Conservation (phyloP, 2,113 vertebrate species). For the Otus sunia region DNA sequence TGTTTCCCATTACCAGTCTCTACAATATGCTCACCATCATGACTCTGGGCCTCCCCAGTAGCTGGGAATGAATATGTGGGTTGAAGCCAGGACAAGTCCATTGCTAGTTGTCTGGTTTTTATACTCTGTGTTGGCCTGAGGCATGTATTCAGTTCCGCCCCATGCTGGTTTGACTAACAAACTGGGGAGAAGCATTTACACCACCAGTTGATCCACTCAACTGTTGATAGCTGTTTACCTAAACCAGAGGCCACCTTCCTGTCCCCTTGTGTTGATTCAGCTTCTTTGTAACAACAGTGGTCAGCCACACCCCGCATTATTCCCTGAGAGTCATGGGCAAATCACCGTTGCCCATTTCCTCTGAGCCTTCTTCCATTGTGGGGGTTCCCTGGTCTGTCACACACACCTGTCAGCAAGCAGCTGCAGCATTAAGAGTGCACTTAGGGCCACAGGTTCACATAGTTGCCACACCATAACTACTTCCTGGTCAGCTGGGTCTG, state of each 20-base stretch:
- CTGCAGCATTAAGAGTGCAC: background rate
- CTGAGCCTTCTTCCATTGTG: background rate
- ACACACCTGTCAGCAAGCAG: background rate
- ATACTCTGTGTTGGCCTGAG: background rate
- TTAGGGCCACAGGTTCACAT: accelerated
- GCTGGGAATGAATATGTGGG: background rate
- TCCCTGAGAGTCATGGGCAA: background rate
- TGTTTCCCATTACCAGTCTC: background rate
- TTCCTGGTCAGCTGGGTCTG: background rate
- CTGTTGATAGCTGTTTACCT: background rate
- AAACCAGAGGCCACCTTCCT: background rate
- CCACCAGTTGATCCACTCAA: background rate
- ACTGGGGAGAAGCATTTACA: background rate
- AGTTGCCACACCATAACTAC: background rate
- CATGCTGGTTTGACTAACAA: background rate
- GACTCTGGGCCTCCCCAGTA: background rate
- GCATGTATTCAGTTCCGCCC: accelerated
- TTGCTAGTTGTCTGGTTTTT: background rate
- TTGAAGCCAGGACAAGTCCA: background rate
- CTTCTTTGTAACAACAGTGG: background rate
- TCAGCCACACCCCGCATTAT: background rate
- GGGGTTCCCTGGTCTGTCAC: background rate
- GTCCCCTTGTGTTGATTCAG: background rate
- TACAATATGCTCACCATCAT: background rate
- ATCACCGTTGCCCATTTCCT: background rate